Conservation (phyloP, 2,888 invertebrate genomes). For the Tenodera sinensis region DNA sequence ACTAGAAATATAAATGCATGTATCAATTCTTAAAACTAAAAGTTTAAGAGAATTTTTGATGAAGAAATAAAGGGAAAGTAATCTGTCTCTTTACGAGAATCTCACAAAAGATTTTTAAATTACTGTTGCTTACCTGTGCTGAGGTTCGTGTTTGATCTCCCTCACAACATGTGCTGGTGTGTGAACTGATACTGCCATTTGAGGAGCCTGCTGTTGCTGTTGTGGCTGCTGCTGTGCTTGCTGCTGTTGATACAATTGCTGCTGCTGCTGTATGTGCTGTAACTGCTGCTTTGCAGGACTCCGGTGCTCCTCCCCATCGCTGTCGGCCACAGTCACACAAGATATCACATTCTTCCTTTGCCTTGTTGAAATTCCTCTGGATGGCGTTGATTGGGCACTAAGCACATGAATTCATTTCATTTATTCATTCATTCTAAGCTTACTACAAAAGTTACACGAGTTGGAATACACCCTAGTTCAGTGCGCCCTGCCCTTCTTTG, state of each 20-base stretch:
- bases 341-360: conserved; percentile 72
- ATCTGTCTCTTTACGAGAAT: too few species aligned
- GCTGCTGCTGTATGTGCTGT: conserved; percentile 33
- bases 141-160: conserved; percentile 55
- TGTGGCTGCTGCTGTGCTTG: conserved; percentile 34
- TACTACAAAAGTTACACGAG: too few species aligned
- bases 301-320: conserved; percentile 65
- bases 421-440: neutral
- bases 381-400: conserved; percentile 35
- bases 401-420: neutral
- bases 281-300: conserved; percentile 44
- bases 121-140: conserved; percentile 42
- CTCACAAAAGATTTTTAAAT: too few species aligned
- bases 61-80: too few species aligned
- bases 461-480: too few species aligned
- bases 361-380: conserved; percentile 32
- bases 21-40: too few species aligned
- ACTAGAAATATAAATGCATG: too few species aligned
- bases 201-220: conserved; percentile 33
- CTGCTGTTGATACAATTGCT: conserved; percentile 34
- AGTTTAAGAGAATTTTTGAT: too few species aligned
- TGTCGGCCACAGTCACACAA: conserved; percentile 74
- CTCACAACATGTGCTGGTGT: conserved; percentile 29
- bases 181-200: conserved; percentile 11
- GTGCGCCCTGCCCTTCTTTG: too few species aligned